phyloP scores from a whole-genome alignment of 2,113 vertebrate species.

The Gavia stellata region DNA sequence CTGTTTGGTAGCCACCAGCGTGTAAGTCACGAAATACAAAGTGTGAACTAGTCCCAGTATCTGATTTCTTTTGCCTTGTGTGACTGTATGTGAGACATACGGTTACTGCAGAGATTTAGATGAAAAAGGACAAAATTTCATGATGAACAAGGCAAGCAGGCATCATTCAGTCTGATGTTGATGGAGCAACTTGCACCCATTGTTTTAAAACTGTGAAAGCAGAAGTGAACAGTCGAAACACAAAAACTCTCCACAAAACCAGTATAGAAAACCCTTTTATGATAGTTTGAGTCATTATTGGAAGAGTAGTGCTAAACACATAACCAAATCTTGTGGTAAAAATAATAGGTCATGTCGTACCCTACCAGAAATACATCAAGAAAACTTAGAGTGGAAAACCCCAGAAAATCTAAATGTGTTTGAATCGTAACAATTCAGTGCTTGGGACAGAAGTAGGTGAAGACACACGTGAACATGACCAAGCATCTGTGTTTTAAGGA shows the following conservation, averaged over 20 bases:
- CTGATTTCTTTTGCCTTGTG: neutral
- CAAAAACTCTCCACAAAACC: neutral
- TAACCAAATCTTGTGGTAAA: neutral
- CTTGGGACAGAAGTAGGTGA: neutral
- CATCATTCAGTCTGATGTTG: neutral
- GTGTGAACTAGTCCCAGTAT: neutral
- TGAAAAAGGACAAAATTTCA: neutral
- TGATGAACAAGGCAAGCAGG: neutral
- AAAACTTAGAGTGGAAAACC: neutral
- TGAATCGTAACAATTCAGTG: neutral
- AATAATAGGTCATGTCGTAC: neutral
- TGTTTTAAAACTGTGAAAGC: neutral
- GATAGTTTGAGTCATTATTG: neutral
- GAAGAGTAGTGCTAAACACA: neutral
- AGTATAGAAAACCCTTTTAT: neutral
- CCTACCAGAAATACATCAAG: neutral
- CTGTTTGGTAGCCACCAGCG: neutral
- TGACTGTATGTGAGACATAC: neutral
- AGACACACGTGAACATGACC: neutral
- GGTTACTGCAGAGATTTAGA: neutral
- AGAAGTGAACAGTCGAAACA: neutral
- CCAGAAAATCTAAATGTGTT: neutral
- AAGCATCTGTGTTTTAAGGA: neutral
- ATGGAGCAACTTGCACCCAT: neutral
- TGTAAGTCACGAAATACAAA: neutral